These are phyloP conservation scores for Popillia japonica DNA, from an alignment of 1,140 invertebrate genomes.

Conservation along the genomic window DNA sequence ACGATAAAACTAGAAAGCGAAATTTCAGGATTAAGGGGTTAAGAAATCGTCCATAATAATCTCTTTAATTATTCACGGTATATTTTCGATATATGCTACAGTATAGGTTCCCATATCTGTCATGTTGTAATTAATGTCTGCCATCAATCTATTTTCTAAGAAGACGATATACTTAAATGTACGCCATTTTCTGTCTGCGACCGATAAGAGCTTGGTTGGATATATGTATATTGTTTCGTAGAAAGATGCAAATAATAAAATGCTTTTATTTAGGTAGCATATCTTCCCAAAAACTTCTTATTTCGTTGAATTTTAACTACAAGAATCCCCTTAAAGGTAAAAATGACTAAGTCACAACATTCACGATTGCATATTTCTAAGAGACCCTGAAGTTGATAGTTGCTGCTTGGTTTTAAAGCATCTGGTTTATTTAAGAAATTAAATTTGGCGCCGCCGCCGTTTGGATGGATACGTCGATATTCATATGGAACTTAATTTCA, in stretches of 20 bases:
- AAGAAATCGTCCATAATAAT: neutral
- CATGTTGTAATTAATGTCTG: neutral
- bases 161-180: neutral
- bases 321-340: neutral
- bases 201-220: neutral
- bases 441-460: neutral
- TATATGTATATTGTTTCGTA: neutral
- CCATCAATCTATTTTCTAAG: neutral
- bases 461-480: neutral
- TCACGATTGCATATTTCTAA: neutral
- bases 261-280: neutral
- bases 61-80: neutral
- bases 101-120: neutral
- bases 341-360: neutral
- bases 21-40: neutral
- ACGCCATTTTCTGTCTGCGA: neutral
- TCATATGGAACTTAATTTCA: no score
- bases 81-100: neutral
- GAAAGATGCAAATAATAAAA: neutral
- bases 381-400: neutral
- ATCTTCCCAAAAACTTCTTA: neutral
- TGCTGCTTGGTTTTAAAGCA: neutral
- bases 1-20: neutral
- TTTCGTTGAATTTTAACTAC: no score
- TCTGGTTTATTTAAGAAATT: neutral